A percentile compares a stretch with the other conserved stretches of the same genome.
Conservation (phyloP, 2,797 vertebrate genomes). For the Acestrorhynchus altus region DNA sequence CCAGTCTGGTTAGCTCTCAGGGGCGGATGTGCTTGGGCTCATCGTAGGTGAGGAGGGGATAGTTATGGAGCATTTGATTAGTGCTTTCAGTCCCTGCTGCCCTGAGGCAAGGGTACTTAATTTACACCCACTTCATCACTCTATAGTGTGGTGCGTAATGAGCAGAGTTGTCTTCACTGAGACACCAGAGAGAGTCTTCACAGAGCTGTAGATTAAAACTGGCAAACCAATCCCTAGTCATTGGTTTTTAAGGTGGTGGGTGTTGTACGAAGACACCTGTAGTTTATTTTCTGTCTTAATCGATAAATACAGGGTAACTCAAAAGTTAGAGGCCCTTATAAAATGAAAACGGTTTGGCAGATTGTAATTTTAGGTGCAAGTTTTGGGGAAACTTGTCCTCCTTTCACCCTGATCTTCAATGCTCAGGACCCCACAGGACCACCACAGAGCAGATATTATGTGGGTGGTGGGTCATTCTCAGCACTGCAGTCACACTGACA, state of each 20-base stretch:
- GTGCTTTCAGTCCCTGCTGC: slow-evolving; percentile 51
- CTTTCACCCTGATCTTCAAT: too few relatives aligned
- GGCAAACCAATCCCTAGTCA: slow-evolving; percentile 38
- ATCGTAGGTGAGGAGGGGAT: slow-evolving; percentile 34
- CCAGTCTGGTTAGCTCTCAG: slow-evolving; percentile 13
- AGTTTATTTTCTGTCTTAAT: slow-evolving; percentile 2
- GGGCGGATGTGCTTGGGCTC: slow-evolving; percentile 5
- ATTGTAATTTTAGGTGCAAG: too few relatives aligned
- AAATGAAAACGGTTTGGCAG: too few relatives aligned
- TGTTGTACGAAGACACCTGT: slow-evolving; percentile 29
- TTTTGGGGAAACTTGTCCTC: too few relatives aligned
- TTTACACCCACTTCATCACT: slow-evolving; percentile 50
- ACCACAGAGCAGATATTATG: too few relatives aligned
- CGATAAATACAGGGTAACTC: not conserved
- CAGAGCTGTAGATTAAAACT: slow-evolving; percentile 38
- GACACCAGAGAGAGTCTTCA: slow-evolving; percentile 31
- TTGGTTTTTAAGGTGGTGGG: slow-evolving; percentile 37
- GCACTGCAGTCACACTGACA: too few relatives aligned
- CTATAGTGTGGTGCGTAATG: slow-evolving; percentile 23
- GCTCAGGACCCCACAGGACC: too few relatives aligned
- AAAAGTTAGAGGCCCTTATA: too few relatives aligned
- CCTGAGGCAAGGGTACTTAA: slow-evolving; percentile 43
- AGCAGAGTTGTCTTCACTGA: slow-evolving; percentile 36
- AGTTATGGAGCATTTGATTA: slow-evolving; percentile 49
- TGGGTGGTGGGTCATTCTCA: too few relatives aligned